phyloP scores from a whole-genome alignment of 2,113 vertebrate genomes.

The Istiophorus platypterus region DNA sequence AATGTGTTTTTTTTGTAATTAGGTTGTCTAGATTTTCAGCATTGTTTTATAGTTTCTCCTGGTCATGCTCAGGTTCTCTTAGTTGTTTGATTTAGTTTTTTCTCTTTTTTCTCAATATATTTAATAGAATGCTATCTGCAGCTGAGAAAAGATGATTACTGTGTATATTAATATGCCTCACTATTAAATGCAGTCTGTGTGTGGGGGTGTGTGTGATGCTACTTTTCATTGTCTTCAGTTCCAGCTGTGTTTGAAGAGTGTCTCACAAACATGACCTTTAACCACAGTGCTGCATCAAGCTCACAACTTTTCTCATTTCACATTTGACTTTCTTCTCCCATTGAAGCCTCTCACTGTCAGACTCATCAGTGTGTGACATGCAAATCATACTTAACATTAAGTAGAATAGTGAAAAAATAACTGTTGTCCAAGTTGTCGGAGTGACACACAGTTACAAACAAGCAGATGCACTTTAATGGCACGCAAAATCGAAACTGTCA shows the following conservation, averaged over 20 bases:
- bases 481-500: conserved; percentile 9
- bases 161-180: too few relatives aligned
- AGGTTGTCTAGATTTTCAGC: not conserved
- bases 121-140: not conserved
- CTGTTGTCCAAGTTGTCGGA: not conserved
- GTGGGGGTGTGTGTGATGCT: not conserved
- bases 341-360: not conserved
- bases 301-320: not conserved
- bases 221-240: not conserved
- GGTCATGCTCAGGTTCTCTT: not conserved
- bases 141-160: not conserved
- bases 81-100: not conserved
- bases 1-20: not conserved
- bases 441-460: conserved; percentile 17
- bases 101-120: not conserved
- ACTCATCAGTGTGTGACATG: not conserved
- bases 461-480: conserved; percentile 3
- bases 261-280: conserved; percentile 10
- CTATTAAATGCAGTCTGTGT: too few relatives aligned
- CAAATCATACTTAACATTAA: not conserved
- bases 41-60: not conserved
- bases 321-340: not conserved
- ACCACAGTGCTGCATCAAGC: not conserved
- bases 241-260: not conserved
- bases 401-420: not conserved